phyloP scores from a whole-genome alignment of 2,797 vertebrate species.

The Anisognathus igniventris region DNA sequence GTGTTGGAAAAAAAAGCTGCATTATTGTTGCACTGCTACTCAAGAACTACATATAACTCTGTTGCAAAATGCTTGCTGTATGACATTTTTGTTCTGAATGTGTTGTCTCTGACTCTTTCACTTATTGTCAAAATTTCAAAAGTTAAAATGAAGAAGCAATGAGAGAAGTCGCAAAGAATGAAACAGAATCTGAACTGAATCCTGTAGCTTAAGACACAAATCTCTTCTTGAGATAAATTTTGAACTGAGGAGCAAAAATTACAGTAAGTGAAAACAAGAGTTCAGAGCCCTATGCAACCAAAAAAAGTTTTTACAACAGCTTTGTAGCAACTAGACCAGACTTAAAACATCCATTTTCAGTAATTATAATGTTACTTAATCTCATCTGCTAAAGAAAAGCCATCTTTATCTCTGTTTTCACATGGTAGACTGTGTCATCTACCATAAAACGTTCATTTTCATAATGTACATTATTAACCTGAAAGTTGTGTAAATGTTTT shows the following conservation, averaged over 20 bases:
- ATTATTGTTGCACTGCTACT: not conserved
- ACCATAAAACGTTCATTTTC: not conserved
- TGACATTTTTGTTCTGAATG: not conserved
- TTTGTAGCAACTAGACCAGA: not conserved
- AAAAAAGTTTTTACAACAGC: not conserved
- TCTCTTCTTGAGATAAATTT: not conserved
- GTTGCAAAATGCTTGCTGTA: not conserved
- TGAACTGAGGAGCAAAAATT: not conserved
- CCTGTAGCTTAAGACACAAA: not conserved
- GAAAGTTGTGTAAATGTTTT: constrained; percentile 23
- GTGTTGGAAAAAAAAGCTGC: not conserved
- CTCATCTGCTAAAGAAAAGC: not conserved
- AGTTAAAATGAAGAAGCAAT: not conserved
- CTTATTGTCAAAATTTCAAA: not conserved
- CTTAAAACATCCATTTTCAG: not conserved
- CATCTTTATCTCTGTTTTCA: not conserved
- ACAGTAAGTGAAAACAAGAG: not conserved
- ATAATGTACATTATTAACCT: not conserved
- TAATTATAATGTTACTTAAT: not conserved
- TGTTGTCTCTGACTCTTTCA: not conserved
- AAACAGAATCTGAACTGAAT: not conserved
- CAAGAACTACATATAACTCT: not conserved
- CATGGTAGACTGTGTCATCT: not conserved
- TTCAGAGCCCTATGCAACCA: not conserved
- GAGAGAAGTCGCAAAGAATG: not conserved